phyloP scores from a whole-genome alignment of 2,113 vertebrate genomes.

The Sphaerodactylus townsendi region DNA sequence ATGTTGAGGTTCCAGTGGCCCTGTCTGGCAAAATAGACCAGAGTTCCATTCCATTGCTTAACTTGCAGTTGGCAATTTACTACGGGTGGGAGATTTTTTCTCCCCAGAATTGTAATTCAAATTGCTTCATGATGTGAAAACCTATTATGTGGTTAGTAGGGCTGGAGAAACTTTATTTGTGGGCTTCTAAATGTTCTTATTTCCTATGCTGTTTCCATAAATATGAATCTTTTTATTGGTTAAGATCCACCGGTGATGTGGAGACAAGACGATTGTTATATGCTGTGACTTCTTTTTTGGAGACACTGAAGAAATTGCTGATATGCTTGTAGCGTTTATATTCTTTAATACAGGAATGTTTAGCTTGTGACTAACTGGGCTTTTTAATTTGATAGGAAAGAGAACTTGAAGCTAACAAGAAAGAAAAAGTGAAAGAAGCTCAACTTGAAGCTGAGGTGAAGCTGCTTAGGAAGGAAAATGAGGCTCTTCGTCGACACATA shows the following conservation, averaged over 20 bases:
- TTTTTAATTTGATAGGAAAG: constrained; percentile 75
- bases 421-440: constrained; percentile 91
- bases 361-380: not conserved
- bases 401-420: constrained; percentile 92
- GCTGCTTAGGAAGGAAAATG: constrained; percentile 91
- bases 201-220: not conserved
- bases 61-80: no score
- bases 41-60: no score
- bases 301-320: not conserved
- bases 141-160: not conserved
- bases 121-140: not conserved
- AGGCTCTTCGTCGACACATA: constrained; percentile 95
- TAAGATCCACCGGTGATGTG: not conserved
- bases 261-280: not conserved
- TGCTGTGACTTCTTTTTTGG: not conserved
- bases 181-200: not conserved
- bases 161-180: not conserved
- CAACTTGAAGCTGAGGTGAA: constrained; percentile 90
- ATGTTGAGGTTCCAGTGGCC: no score
- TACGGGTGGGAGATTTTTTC: no score
- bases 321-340: not conserved
- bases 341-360: not conserved
- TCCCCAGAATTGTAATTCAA: not conserved
- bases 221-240: not conserved
- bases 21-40: no score